Evolutionary conservation across 1,140 invertebrate genomes (phyloP), one percentile per base, ranked within the genome.

Genomic region (Drosophila santomea): DNA sequence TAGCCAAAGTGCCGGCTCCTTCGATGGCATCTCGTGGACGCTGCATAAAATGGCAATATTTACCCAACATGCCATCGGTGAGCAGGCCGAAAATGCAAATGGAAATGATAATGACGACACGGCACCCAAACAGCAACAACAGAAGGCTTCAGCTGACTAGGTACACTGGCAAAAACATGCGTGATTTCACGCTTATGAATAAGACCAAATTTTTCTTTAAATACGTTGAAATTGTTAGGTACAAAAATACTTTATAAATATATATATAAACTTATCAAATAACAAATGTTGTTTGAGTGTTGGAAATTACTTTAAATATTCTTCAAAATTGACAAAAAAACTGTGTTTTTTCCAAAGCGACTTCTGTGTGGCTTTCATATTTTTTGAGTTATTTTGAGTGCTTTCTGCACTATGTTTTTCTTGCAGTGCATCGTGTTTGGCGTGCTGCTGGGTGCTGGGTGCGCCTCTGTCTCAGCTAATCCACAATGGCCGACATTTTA

Each of bases 401-500:
- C 3, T 7, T 7, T 28, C 2, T n/a, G 11, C 11, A 35, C n/a
- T 7, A 2, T 4, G 3, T 44, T 67, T 66, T 28, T 20, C n/a
- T 35, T 8, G 10, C 1, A 68, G 64, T 68, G 64, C 15, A 20
- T 17, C n/a, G 28, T 28, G 15, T 51, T 44, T 20, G 28, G 23
- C 45, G 43, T 80, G 64, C 61, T 73, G 62, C 61, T 68, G 45
- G 41, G 39, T 60, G 61, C 61, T 63, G 45, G 41, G 45, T 60
- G 61, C 73, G 43, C 54, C 47, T 61, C 51, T 78, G 52, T 44
- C 55, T 47, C 73, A 61, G 77, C 69, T 83, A 78, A 83, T 83
- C 78, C 74, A 78, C 62, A 85, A 68, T 78, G 83, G 74, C 43
- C 69, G 41, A 88, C 78, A 85, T 88, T 85, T 85, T 85, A 88